Conservation (phyloP, 2,113 vertebrate genomes). For the Microcebus tavaratra region DNA sequence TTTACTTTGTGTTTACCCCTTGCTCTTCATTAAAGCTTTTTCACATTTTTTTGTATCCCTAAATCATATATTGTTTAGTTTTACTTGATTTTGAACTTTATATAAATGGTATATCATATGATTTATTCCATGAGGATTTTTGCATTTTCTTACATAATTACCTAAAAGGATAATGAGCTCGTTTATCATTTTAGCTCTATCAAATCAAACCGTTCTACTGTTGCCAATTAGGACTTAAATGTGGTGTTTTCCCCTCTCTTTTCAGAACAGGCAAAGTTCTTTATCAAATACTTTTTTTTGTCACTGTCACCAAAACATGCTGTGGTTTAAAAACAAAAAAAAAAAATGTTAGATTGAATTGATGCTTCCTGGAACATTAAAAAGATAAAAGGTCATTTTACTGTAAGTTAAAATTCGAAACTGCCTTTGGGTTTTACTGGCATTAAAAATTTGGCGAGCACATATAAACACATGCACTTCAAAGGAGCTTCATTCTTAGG, state of each 20-base stretch:
- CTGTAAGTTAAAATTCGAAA: constrained; percentile 68
- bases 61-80: neutral
- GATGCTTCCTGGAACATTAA: constrained; percentile 65
- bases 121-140: constrained; percentile 40
- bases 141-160: constrained; percentile 41
- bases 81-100: constrained; percentile 24
- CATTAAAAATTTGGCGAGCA: constrained; percentile 62
- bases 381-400: constrained; percentile 72
- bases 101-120: neutral
- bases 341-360: constrained; percentile 51
- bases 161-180: constrained; percentile 14
- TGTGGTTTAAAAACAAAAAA: constrained; percentile 55
- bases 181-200: constrained; percentile 36
- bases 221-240: neutral
- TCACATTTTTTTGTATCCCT: neutral
- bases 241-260: neutral
- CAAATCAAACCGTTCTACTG: constrained; percentile 2
- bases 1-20: neutral
- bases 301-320: constrained; percentile 47
- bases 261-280: neutral
- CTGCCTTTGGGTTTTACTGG: constrained; percentile 59
- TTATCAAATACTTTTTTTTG: constrained; percentile 24
- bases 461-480: constrained; percentile 65
- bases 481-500: constrained; percentile 52
- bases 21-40: neutral